A percentile compares a stretch with the other conserved stretches of the same genome.
Evolutionary conservation across 1,140 invertebrate genomes (phyloP).

Genomic region (Ceratosolen fusciceps): DNA sequence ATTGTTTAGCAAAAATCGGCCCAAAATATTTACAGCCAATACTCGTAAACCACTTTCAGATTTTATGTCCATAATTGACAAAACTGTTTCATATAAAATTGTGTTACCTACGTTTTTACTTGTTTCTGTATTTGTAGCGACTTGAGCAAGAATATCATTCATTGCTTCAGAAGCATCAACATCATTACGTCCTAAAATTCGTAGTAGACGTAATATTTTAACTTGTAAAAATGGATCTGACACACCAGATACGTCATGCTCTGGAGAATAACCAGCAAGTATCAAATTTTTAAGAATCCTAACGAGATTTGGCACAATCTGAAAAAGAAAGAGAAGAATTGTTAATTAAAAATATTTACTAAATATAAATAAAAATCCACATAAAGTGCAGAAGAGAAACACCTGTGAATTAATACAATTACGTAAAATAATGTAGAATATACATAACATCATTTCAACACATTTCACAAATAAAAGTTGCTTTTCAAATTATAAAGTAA

Average conservation of each 20-base stretch:
- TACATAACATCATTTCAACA: constrained; percentile 70
- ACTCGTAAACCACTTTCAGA: constrained; percentile 93
- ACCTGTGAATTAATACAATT: constrained; percentile 62
- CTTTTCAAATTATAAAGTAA: constrained; percentile 33
- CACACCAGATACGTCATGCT: constrained; percentile 99
- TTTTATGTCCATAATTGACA: constrained; percentile 99
- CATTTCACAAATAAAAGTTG: constrained; percentile 35
- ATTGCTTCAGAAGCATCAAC: constrained; percentile 97
- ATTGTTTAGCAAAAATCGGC: constrained; percentile 97
- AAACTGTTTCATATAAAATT: constrained; percentile 96
- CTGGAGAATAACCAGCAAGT: constrained; percentile 97
- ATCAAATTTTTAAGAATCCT: constrained; percentile 98
- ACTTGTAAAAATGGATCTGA: constrained; percentile 99
- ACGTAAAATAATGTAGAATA: constrained; percentile 70
- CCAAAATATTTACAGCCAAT: constrained; percentile 97
- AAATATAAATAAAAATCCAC: constrained; percentile 24
- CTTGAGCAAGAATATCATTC: constrained; percentile 99
- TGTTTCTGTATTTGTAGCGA: constrained; percentile 98
- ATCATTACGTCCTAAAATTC: constrained; percentile 97
- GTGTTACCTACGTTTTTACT: constrained; percentile 99
- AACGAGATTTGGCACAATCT: constrained; percentile 99
- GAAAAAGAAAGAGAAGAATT: constrained; percentile 67
- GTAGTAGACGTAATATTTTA: constrained; percentile 94
- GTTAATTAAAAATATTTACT: constrained; percentile 1
- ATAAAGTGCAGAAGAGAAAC: constrained; percentile 54